phyloP scores from a whole-genome alignment of 2,888 invertebrate genomes.

The Thera obeliscata region DNA sequence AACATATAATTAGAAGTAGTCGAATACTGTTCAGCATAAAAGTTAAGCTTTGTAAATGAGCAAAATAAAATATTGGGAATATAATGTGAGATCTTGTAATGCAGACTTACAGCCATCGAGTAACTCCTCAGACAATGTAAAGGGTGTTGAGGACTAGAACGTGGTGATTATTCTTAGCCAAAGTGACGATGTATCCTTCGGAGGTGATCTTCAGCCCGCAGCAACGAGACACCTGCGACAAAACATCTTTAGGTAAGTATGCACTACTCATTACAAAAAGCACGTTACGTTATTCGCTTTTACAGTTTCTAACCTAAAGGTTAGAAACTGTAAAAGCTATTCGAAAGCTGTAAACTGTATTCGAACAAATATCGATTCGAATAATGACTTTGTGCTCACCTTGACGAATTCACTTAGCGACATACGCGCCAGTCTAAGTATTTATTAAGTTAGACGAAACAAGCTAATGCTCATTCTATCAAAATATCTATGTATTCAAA shows the following conservation, averaged over 20 bases:
- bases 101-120: conserved; percentile 84
- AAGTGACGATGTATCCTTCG: conserved; percentile 97
- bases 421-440: too few relatives aligned
- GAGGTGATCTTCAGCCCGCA: conserved; percentile 98
- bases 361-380: too few relatives aligned
- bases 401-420: too few relatives aligned
- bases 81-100: conserved; percentile 84
- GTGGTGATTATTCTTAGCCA: conserved; percentile 99
- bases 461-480: too few relatives aligned
- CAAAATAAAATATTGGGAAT: conserved; percentile 84
- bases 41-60: conserved; percentile 83
- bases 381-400: too few relatives aligned
- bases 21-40: conserved; percentile 84
- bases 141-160: conserved; percentile 97
- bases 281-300: too few relatives aligned
- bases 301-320: too few relatives aligned
- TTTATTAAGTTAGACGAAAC: too few relatives aligned
- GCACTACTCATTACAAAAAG: too few relatives aligned
- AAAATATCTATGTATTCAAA: too few relatives aligned
- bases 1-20: conserved; percentile 79
- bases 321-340: too few relatives aligned
- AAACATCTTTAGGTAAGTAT: background rate
- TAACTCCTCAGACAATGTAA: conserved; percentile 92
- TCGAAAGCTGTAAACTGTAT: too few relatives aligned
- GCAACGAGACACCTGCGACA: conserved; percentile 96